Evolutionary conservation across 2,797 vertebrate genomes (phyloP), one percentile per base, ranked within the genome.

Genomic region (Pipistrellus pipistrellus): DNA sequence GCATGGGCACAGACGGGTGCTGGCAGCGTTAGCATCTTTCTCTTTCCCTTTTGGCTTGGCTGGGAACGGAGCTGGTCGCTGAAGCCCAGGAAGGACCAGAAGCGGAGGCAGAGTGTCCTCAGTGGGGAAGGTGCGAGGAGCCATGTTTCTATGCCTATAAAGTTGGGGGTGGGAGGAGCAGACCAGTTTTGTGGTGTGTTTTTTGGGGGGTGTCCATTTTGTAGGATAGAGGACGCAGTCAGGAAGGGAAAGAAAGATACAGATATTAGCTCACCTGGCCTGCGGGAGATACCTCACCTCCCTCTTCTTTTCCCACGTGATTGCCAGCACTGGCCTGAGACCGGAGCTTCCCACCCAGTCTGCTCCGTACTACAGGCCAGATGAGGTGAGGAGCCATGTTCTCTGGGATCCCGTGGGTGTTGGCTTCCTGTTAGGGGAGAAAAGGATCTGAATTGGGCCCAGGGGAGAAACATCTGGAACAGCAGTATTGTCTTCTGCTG

Each of bases 381-480:
- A 88, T 55, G 20, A 55, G 66, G 81, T 81, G 84, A 91, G 90
- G 82, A 88, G 18, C 53, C 92, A 3, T n/a, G 35, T 72, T 51
- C 10, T 72, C 71, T 73, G 44, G 55, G 87, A 90, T 96, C 84
- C 89, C 9, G 1, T 94, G 93, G 90, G 91, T 69, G 68, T 90
- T 88, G 46, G 57, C 87, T 48, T 93, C 95, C 95, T 90, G 91
- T 88, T 83, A 18, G 48, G 69, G 62, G 59, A 90, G 77, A 41
- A 20, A 95, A 41, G 41, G 85, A 90, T 92, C 85, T 83, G 95
- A 96, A 72, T 85, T 94, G 69, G 38, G 62, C 94, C 89, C 41
- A 66, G 91, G 59, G 53, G 53, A 92, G 44, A 85, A 97, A 94
- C 87, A 84, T 95, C 95, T 96, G 96, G 89, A 95, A 82, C 14